Evolutionary conservation across 2,888 invertebrate genomes (phyloP).

Genomic region (Ellobium chinense): DNA sequence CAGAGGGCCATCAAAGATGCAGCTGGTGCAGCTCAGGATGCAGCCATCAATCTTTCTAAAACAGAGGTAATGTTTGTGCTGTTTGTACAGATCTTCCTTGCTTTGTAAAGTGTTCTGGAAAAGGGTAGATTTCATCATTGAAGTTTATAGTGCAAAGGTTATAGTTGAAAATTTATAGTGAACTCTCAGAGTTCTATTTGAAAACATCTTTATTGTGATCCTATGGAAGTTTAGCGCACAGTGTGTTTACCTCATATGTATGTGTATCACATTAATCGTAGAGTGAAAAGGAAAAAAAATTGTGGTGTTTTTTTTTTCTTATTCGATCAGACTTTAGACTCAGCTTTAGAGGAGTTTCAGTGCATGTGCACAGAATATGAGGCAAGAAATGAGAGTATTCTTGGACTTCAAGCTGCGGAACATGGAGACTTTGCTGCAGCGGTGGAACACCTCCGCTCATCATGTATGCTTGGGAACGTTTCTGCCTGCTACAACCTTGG

Average conservation of each 20-base stretch:
- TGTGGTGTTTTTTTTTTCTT: too few relatives aligned
- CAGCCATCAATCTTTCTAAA: neutral
- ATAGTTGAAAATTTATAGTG: too few relatives aligned
- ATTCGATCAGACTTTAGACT: slow-evolving; percentile 53
- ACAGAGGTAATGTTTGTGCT: slow-evolving; percentile 37
- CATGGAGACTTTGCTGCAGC: slow-evolving; percentile 62
- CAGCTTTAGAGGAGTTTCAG: slow-evolving; percentile 64
- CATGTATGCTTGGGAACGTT: slow-evolving; percentile 75
- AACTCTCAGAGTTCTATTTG: too few relatives aligned
- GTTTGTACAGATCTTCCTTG: too few relatives aligned
- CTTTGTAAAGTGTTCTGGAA: too few relatives aligned
- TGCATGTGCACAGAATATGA: slow-evolving; percentile 61
- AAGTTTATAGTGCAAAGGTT: too few relatives aligned
- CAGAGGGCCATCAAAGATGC: slow-evolving; percentile 18
- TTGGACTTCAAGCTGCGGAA: slow-evolving; percentile 58
- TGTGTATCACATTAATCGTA: too few relatives aligned
- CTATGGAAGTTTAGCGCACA: too few relatives aligned
- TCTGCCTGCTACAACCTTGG: slow-evolving; percentile 85
- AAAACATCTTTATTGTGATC: too few relatives aligned
- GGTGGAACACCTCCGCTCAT: slow-evolving; percentile 58
- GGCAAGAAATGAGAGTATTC: slow-evolving; percentile 61
- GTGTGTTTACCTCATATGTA: too few relatives aligned
- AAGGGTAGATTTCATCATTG: too few relatives aligned
- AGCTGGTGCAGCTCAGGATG: neutral
- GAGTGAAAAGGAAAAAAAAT: too few relatives aligned